Conservation (phyloP, 1,140 invertebrate genomes). For the Hyposmocoma kahamanoa region DNA sequence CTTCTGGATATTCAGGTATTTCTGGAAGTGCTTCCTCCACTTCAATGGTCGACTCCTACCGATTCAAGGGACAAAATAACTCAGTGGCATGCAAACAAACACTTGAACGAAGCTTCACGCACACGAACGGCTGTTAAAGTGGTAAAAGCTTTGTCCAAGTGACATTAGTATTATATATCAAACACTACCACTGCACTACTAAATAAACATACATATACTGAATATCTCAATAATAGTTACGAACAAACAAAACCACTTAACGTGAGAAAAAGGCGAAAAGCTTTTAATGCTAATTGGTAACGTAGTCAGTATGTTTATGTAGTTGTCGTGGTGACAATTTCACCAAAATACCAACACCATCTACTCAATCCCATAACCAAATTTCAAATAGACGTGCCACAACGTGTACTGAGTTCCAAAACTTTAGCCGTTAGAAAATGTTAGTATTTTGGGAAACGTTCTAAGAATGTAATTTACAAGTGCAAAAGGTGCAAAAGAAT, state of each 20-base stretch:
- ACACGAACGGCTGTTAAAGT: conserved; percentile 32
- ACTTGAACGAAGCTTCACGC: conserved; percentile 60
- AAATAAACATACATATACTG: conserved; percentile 51
- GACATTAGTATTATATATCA: conserved; percentile 34
- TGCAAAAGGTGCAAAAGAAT: conserved; percentile 1
- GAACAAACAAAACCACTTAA: conserved; percentile 8
- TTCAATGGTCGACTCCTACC: conserved; percentile 40
- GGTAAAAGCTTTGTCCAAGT: conserved; percentile 57
- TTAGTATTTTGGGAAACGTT: conserved; percentile 70
- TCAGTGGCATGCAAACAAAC: conserved; percentile 57
- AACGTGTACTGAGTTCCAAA: conserved; percentile 19
- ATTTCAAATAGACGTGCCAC: conserved; percentile 38
- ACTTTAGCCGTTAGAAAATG: conserved; percentile 52
- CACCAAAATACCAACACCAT: conserved; percentile 73
- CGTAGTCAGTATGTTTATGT: conserved; percentile 46
- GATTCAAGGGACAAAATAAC: conserved; percentile 55
- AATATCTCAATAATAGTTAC: too few relatives aligned
- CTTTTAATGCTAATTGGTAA: conserved; percentile 9
- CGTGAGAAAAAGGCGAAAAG: neutral
- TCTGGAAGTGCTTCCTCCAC: conserved; percentile 24
- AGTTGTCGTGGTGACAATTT: conserved; percentile 37
- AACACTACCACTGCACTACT: conserved; percentile 22
- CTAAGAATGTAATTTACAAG: neutral
- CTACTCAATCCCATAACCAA: conserved; percentile 35
- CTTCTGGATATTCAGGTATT: conserved; percentile 23